Conservation (phyloP, 2,888 invertebrate genomes). For the Orchestes rusci region DNA sequence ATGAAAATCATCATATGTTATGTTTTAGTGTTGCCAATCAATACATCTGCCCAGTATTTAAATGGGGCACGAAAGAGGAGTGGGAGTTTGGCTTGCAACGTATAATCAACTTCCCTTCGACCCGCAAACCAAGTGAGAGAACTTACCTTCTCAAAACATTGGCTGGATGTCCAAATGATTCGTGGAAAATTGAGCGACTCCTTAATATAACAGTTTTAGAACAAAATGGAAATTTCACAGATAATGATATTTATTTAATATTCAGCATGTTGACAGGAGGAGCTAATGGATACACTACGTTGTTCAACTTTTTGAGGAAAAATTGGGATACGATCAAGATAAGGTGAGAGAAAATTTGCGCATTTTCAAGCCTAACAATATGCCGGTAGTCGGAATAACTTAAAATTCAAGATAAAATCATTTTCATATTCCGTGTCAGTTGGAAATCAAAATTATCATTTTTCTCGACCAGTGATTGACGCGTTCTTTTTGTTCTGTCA, state of each 20-base stretch:
- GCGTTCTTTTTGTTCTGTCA: too few species aligned
- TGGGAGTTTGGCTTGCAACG: constrained; percentile 77
- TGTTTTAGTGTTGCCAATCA: constrained; percentile 60
- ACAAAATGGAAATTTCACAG: constrained; percentile 65
- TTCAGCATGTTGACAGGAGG: constrained; percentile 68
- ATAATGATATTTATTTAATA: constrained; percentile 67
- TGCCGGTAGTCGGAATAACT: too few species aligned
- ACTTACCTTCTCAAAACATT: constrained; percentile 70
- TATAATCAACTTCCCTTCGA: constrained; percentile 65
- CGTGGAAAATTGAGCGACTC: constrained; percentile 58
- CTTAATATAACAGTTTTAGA: constrained; percentile 64
- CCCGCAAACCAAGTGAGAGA: constrained; percentile 64
- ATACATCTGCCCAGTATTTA: constrained; percentile 74
- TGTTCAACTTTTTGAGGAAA: constrained; percentile 63
- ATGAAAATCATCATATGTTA: neutral
- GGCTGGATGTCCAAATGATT: constrained; percentile 70
- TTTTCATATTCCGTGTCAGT: neutral
- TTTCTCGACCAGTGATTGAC: too few species aligned
- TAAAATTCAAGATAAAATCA: neutral
- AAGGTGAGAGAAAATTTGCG: constrained; percentile 49
- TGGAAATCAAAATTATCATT: too few species aligned
- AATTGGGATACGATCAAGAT: constrained; percentile 63
- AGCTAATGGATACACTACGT: constrained; percentile 61
- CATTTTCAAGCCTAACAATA: too few species aligned
- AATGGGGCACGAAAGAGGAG: constrained; percentile 71